Conservation (phyloP, 2,113 vertebrate genomes). For the Hymenochirus boettgeri region DNA sequence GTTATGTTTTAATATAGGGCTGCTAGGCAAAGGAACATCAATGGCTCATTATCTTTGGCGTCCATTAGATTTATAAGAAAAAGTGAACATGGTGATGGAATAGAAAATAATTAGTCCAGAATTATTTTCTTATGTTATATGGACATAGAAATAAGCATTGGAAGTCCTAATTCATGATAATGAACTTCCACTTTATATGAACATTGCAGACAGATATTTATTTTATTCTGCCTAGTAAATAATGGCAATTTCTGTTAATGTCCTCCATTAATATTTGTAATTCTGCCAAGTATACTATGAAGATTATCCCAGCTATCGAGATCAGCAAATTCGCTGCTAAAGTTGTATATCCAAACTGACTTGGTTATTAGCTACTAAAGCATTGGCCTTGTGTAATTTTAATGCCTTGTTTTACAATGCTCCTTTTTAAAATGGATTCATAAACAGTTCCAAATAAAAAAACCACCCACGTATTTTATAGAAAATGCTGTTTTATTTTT, state of each 20-base stretch:
- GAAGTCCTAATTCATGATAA: conserved; percentile 31
- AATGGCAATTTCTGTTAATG: conserved; percentile 24
- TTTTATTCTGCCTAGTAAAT: conserved; percentile 33
- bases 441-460: too few species aligned
- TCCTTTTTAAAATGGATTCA: too few species aligned
- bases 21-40: too few species aligned
- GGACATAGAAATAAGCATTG: conserved; percentile 2
- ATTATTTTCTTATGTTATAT: neutral
- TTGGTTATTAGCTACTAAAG: conserved; percentile 5
- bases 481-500: too few species aligned
- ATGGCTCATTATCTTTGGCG: too few species aligned
- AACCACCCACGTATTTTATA: too few species aligned
- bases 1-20: too few species aligned
- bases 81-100: neutral
- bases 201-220: conserved; percentile 29
- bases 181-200: conserved; percentile 30
- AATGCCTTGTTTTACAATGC: conserved; percentile 5
- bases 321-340: conserved; percentile 6
- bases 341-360: conserved; percentile 8
- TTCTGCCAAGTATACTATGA: conserved; percentile 31
- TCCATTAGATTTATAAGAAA: too few species aligned
- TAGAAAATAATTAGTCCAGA: neutral
- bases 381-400: neutral
- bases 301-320: conserved; percentile 16
- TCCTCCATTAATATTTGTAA: conserved; percentile 32